These are phyloP conservation scores for Rhingia rostrata DNA, from an alignment of 2,888 invertebrate species.

Conservation along the genomic window DNA sequence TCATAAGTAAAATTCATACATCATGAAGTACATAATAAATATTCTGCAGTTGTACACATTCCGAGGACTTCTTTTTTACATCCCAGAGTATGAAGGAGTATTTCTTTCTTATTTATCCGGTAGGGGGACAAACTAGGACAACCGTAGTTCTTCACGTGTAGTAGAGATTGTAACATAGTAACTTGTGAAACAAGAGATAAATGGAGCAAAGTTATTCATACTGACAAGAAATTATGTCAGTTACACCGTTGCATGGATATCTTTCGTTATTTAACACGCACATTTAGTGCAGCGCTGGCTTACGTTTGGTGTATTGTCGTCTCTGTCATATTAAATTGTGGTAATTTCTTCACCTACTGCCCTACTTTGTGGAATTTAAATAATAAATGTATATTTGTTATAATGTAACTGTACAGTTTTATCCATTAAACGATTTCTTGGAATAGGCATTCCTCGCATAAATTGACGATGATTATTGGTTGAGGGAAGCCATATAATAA, in stretches of 20 bases:
- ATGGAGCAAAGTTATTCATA: conserved; percentile 67
- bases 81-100: conserved; percentile 32
- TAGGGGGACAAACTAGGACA: conserved; percentile 43
- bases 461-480: too few relatives aligned
- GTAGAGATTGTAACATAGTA: conserved; percentile 1
- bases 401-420: too few relatives aligned
- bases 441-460: too few relatives aligned
- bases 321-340: conserved; percentile 35
- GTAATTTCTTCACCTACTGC: conserved; percentile 18
- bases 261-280: conserved; percentile 37
- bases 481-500: too few relatives aligned
- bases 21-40: conserved; percentile 39
- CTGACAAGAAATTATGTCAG: conserved; percentile 58
- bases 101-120: conserved; percentile 41
- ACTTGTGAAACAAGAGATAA: conserved; percentile 50
- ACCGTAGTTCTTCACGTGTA: conserved; percentile 16
- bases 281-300: conserved; percentile 1
- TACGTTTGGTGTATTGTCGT: conserved; percentile 15
- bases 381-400: background rate
- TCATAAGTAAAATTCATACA: conserved; percentile 54
- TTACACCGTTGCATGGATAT: conserved; percentile 46
- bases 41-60: conserved; percentile 35
- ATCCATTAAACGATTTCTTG: too few relatives aligned
- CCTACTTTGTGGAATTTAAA: conserved; percentile 9
- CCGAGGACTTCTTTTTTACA: background rate